Conservation (phyloP, 2,797 vertebrate species). For the Micromesistius poutassou region DNA sequence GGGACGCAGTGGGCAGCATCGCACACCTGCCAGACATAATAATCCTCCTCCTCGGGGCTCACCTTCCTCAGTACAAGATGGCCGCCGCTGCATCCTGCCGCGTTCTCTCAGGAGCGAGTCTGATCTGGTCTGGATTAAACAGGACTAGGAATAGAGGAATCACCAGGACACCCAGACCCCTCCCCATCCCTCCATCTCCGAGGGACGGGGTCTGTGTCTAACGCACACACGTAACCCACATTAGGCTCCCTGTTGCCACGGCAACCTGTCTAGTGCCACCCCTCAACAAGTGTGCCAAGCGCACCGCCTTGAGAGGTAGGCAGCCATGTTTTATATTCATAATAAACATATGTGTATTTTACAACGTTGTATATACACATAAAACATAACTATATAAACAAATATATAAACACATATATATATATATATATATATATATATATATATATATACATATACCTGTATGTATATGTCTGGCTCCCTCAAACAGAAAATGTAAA, state of each 20-base stretch:
- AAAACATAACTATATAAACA: not conserved
- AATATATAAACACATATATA: not conserved
- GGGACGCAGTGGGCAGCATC: not conserved
- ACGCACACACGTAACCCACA: not conserved
- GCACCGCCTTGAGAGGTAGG: not conserved
- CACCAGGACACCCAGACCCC: no score
- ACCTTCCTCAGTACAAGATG: not conserved
- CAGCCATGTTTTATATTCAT: not conserved
- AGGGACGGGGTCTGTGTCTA: not conserved
- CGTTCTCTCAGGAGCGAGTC: not conserved
- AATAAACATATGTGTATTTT: no score
- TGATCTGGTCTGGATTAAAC: not conserved
- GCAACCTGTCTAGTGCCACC: slow-evolving; percentile 42
- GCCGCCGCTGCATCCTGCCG: not conserved
- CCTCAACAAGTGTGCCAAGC: slow-evolving; percentile 16
- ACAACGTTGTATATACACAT: not conserved
- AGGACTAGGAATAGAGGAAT: not conserved
- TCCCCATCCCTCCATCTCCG: not conserved
- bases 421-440: no score
- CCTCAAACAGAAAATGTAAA: no score
- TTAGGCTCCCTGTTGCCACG: slow-evolving; percentile 50
- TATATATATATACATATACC: no score
- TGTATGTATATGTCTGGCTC: no score
- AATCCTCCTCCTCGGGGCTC: not conserved
- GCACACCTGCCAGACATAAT: not conserved